Base-by-base conservation (phyloP, 2,888 invertebrate genomes). In the Drosophila borealis region DNA sequence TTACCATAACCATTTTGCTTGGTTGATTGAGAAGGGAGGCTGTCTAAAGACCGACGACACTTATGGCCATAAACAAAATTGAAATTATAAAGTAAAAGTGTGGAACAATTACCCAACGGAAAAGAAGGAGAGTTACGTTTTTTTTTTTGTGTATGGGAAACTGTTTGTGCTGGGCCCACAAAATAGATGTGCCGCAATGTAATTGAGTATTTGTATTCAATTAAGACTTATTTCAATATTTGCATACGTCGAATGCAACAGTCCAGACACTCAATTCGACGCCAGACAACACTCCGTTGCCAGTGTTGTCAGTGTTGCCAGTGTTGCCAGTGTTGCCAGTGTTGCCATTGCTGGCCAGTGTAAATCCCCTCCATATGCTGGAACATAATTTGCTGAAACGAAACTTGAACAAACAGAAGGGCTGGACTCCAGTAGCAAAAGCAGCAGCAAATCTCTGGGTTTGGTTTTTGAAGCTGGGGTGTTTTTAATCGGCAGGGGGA, bases 201-300 rank as follows among this genome's bases (percentile, higher is more conserved):
- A 90, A 90, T 90, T 88, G 90, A 90, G 90, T 89, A 88, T 88
- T 91, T 91, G 90, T 89, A 91, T 91, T 91, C 91, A 90, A 90
- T 90, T 90, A 90, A 91, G 89, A 90, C 85, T 85, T 86, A 90
- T 89, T 86, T 82, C 90, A 90, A 90, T 91, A 91, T 90, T 90
- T 91, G 82, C 89, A 84, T 90, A 80, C 84, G 85, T 85, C 73
- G 59, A 36, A 80, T 77, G 59, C 46, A 59, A 49, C 63, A 72
- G 74, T 21, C 67, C 67, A 73, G 66, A 81, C 70, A 73, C 64
- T 70, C 73, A 62, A 70, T 70, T 70, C 72, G 63, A 66, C 75
- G 64, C 74, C 68, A 67, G 59, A 53, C 63, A 54, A 65, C 69
- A 60, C 46, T 55, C 34, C 41, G 65, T 53, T 29, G 39, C n/a